Conservation (phyloP, 2,113 vertebrate genomes). For the Grus americana region DNA sequence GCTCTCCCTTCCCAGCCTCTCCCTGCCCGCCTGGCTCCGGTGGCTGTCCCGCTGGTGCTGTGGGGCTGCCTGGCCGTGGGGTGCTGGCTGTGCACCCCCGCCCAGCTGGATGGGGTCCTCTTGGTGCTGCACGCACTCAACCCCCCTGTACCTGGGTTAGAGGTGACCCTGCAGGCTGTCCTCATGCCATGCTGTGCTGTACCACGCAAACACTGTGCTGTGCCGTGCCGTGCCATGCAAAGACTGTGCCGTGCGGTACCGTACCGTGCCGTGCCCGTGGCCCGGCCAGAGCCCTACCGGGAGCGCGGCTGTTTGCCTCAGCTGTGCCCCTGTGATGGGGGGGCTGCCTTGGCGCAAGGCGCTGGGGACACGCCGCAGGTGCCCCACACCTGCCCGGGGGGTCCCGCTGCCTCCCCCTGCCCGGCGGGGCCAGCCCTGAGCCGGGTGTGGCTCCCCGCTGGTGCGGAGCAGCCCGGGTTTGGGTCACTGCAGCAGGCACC, state of each 20-base stretch:
- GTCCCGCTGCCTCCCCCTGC: not conserved
- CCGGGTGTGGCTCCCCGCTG: fast-evolving
- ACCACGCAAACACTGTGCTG: not conserved
- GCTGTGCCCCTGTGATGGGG: fast-evolving
- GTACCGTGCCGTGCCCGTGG: not conserved
- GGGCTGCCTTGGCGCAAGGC: not conserved
- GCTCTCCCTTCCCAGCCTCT: fast-evolving
- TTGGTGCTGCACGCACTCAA: fast-evolving
- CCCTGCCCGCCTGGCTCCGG: not conserved
- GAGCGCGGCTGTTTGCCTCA: not conserved
- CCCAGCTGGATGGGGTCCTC: fast-evolving
- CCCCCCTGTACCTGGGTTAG: fast-evolving
- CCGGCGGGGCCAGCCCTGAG: fast-evolving
- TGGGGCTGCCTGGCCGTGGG: not conserved
- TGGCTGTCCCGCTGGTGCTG: fast-evolving
- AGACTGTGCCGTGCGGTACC: not conserved
- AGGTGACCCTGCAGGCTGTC: not conserved
- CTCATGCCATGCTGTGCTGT: not conserved
- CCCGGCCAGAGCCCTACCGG: fast-evolving
- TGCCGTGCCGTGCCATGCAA: not conserved
- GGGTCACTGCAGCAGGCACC: too few species aligned
- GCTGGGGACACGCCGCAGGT: fast-evolving
- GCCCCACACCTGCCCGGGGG: not conserved
- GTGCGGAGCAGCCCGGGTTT: fast-evolving
- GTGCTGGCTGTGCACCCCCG: not conserved